A percentile compares a stretch with the other conserved stretches of the same genome.
phyloP scores from a whole-genome alignment of 1,140 invertebrate genomes.

The Polyergus mexicanus region DNA sequence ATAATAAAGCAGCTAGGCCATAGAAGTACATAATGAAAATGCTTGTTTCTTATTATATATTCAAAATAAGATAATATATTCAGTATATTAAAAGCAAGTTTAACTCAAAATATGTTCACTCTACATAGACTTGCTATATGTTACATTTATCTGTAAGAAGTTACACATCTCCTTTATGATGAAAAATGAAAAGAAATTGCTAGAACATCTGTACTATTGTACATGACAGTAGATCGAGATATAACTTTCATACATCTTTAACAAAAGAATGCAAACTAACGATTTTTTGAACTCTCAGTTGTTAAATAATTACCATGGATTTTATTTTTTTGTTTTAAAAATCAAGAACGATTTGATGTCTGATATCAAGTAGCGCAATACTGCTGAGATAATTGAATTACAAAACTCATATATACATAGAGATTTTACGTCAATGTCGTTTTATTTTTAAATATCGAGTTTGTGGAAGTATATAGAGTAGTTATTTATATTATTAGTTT shows the following conservation, averaged over 20 bases:
- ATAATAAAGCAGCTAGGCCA: constrained; percentile 35
- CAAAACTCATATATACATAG: constrained; percentile 48
- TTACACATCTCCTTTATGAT: constrained; percentile 2
- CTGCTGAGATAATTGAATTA: constrained; percentile 50
- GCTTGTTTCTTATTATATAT: constrained; percentile 22
- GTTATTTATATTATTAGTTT: constrained; percentile 54
- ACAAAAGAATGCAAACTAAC: background rate
- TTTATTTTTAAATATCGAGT: constrained; percentile 59
- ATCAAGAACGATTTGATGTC: background rate
- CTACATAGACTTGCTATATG: constrained; percentile 1
- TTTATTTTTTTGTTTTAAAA: background rate
- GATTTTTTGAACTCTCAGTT: background rate
- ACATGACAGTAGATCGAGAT: background rate
- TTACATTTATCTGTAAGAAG: constrained; percentile 25
- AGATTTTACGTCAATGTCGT: constrained; percentile 65
- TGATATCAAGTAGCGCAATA: constrained; percentile 20
- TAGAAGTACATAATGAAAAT: constrained; percentile 47
- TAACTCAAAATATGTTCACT: constrained; percentile 19
- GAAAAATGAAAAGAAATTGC: background rate
- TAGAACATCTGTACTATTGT: constrained; percentile 19
- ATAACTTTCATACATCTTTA: background rate
- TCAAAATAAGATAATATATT: constrained; percentile 31
- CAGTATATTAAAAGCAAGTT: constrained; percentile 30
- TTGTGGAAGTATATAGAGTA: constrained; percentile 48
- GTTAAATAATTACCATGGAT: background rate